Conservation (phyloP, 2,113 vertebrate species). For the Grus americana region DNA sequence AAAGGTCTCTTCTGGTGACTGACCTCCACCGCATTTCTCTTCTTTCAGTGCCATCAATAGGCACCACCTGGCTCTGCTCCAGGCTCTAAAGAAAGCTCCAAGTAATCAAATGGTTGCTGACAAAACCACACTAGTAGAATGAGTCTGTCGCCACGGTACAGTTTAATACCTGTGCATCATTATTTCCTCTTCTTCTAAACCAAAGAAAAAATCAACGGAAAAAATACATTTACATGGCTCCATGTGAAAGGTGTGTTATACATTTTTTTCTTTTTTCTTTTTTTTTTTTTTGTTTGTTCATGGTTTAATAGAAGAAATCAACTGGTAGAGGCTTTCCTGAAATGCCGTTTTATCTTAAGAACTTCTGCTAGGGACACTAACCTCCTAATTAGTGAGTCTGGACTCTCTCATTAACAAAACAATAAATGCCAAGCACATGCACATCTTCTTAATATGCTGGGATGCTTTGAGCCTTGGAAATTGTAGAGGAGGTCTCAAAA, state of each 20-base stretch:
- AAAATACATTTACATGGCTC: background rate
- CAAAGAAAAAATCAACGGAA: background rate
- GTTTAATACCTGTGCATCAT: background rate
- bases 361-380: background rate
- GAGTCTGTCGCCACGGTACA: background rate
- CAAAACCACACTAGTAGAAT: background rate
- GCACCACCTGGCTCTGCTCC: constrained; percentile 33
- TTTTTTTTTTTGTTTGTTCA: background rate
- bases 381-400: background rate
- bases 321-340: background rate
- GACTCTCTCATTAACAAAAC: background rate
- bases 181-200: background rate
- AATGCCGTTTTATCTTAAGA: background rate
- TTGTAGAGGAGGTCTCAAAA: background rate
- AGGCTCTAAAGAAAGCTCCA: constrained; percentile 7
- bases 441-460: background rate
- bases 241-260: background rate
- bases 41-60: constrained; percentile 11
- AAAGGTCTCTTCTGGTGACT: constrained; percentile 40
- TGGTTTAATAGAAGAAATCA: background rate
- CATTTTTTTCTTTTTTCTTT: background rate
- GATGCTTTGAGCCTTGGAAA: background rate
- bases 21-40: background rate
- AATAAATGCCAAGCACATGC: background rate
- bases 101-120: background rate